Conservation (phyloP, 2,113 vertebrate genomes). For the Odocoileus hemionus region DNA sequence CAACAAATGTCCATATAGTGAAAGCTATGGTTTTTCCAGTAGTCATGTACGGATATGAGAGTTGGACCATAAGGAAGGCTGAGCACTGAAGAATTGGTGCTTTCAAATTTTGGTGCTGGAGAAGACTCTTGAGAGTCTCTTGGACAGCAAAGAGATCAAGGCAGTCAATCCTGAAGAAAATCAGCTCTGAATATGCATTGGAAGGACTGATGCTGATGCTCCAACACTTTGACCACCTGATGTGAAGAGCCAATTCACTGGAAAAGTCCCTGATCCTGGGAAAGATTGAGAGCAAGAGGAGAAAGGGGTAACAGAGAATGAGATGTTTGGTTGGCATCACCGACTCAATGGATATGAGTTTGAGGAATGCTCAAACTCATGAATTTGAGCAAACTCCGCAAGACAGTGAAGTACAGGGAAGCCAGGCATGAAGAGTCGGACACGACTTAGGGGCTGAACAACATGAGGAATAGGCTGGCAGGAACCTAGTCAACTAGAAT, state of each 20-base stretch:
- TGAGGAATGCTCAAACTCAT: neutral
- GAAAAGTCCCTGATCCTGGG: neutral
- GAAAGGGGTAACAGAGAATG: neutral
- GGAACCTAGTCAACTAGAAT: neutral
- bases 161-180: neutral
- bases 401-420: neutral
- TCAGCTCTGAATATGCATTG: neutral
- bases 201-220: neutral
- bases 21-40: neutral
- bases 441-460: fast-evolving
- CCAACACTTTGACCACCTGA: neutral
- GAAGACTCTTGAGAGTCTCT: neutral
- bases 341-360: neutral
- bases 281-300: neutral
- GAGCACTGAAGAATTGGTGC: neutral
- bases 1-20: neutral
- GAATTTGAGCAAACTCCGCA: too few relatives aligned
- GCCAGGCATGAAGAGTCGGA: neutral
- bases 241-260: neutral
- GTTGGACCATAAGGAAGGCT: neutral
- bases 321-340: neutral
- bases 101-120: neutral
- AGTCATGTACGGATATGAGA: neutral
- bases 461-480: neutral
- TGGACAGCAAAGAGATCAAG: neutral